A percentile compares a stretch with the other conserved stretches of the same genome.
Conservation (phyloP, 2,888 invertebrate species). For the Meliscaeva auricollis region DNA sequence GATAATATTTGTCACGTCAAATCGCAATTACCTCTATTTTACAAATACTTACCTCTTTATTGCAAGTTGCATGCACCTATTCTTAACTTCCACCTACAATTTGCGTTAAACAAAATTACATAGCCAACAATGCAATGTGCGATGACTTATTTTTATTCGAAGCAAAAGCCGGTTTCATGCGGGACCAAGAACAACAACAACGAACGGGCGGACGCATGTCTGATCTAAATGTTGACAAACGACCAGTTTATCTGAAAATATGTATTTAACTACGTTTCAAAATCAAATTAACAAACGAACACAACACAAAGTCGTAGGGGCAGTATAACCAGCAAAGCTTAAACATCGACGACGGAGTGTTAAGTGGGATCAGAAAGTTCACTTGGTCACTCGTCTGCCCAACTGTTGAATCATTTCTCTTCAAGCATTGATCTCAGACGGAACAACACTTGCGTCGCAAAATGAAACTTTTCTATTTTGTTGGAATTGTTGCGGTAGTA, state of each 20-base stretch:
- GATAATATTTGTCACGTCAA: constrained; percentile 16
- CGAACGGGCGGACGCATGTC: not conserved
- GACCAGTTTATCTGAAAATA: constrained; percentile 53
- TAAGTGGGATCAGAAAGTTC: constrained; percentile 54
- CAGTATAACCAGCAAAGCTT: not conserved
- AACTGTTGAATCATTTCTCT: constrained; percentile 64
- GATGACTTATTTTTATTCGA: not conserved
- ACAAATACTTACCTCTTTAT: not conserved
- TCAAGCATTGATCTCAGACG: constrained; percentile 67
- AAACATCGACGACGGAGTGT: not conserved
- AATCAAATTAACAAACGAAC: constrained; percentile 24
- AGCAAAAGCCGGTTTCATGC: constrained; percentile 50
- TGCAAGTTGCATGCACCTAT: constrained; percentile 24
- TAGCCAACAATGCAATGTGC: not conserved
- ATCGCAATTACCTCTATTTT: constrained; percentile 46
- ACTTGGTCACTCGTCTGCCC: constrained; percentile 47
- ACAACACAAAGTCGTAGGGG: not conserved
- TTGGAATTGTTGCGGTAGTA: constrained; percentile 63
- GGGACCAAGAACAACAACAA: constrained; percentile 9
- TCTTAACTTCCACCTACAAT: constrained; percentile 54
- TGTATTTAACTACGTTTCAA: constrained; percentile 51
- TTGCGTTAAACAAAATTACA: not conserved
- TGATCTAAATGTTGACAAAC: constrained; percentile 32
- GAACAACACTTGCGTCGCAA: constrained; percentile 58
- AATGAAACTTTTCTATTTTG: constrained; percentile 66